Evolutionary conservation across 2,888 invertebrate species (phyloP).

Genomic region (Ypsolopha sequella): DNA sequence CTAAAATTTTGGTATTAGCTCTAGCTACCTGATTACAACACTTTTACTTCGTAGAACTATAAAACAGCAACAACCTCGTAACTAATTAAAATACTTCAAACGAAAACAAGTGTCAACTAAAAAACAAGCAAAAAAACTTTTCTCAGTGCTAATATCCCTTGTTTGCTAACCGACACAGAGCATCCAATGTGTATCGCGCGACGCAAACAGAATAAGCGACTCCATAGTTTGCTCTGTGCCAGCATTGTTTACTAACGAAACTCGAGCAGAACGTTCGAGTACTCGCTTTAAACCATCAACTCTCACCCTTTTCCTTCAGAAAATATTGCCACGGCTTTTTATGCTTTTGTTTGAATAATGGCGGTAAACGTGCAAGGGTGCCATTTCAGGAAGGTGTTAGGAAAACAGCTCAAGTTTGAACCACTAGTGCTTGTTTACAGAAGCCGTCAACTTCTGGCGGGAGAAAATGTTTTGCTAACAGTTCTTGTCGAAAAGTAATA

Average conservation of each 20-base stretch:
- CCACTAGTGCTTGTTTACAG: slow-evolving; percentile 65
- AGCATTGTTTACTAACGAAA: slow-evolving; percentile 67
- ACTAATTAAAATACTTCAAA: no score
- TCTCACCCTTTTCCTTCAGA: slow-evolving; percentile 51
- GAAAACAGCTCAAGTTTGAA: slow-evolving; percentile 55
- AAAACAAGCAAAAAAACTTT: no score
- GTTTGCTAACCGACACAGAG: no score
- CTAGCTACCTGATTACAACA: no score
- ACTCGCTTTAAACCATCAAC: slow-evolving; percentile 68
- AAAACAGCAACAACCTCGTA: no score
- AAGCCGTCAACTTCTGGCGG: slow-evolving; percentile 59
- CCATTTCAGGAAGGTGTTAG: slow-evolving; percentile 63
- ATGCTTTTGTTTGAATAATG: slow-evolving; percentile 70
- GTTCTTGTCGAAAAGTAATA: slow-evolving; percentile 56
- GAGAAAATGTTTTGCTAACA: slow-evolving; percentile 55
- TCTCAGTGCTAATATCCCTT: no score
- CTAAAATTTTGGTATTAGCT: no score
- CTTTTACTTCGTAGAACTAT: no score
- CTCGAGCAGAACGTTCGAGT: slow-evolving; percentile 42
- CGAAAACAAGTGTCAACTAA: no score
- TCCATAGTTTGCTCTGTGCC: slow-evolving; percentile 29
- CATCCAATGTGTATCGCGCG: no score
- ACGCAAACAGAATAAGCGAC: slow-evolving; percentile 11
- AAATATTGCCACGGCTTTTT: slow-evolving; percentile 69
- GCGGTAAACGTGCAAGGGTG: slow-evolving; percentile 60